Conservation (phyloP, 2,113 vertebrate genomes). For the Lipophrys pholis region DNA sequence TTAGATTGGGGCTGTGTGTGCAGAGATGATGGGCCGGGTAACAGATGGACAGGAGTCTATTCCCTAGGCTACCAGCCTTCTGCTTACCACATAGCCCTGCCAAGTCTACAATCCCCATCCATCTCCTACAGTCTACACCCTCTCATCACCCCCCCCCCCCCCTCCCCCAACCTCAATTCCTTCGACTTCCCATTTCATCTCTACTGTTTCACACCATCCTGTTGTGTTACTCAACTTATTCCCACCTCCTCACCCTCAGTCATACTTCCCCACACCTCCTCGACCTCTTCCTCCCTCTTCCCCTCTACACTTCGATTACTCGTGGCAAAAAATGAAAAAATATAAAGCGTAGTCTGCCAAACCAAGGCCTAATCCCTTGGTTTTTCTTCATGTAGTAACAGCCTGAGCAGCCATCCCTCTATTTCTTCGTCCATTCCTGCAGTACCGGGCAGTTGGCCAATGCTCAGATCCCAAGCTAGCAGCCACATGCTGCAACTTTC, state of each 20-base stretch:
- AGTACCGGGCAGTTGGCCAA: conserved; percentile 54
- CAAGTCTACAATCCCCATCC: conserved; percentile 70
- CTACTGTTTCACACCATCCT: conserved; percentile 52
- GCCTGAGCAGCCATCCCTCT: conserved; percentile 42
- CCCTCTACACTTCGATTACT: conserved; percentile 47
- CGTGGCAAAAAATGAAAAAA: conserved; percentile 29
- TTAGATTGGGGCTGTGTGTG: conserved; percentile 71
- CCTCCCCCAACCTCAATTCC: conserved; percentile 14
- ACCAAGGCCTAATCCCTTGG: conserved; percentile 66
- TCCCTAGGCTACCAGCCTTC: conserved; percentile 79
- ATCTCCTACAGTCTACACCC: conserved; percentile 44
- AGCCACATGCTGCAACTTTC: conserved; percentile 60
- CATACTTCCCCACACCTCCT: conserved; percentile 32
- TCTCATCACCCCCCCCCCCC: not conserved
- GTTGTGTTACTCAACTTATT: conserved; percentile 43
- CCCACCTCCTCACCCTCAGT: conserved; percentile 44
- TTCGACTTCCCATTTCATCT: conserved; percentile 57
- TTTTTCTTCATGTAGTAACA: conserved; percentile 61
- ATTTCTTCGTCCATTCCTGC: conserved; percentile 54
- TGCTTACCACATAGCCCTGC: conserved; percentile 71
- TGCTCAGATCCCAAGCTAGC: conserved; percentile 45
- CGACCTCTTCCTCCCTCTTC: conserved; percentile 36
- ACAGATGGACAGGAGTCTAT: conserved; percentile 83
- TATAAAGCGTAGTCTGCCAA: conserved; percentile 56
- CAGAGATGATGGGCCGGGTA: conserved; percentile 68